Base-by-base conservation (phyloP, 2,888 invertebrate species). In the Hydrotaea cyrtoneurina region DNA sequence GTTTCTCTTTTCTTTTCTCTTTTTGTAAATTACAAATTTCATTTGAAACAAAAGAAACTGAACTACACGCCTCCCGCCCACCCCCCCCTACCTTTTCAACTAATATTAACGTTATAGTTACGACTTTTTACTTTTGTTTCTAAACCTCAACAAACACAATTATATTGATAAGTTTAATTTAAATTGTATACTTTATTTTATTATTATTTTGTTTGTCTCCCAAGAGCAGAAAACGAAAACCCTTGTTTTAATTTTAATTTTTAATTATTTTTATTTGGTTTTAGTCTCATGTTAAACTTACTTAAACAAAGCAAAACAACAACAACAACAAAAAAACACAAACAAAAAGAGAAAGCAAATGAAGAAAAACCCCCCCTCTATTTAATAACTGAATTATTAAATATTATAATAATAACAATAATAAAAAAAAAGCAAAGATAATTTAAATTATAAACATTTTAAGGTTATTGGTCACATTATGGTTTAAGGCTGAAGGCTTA, bases 331-430 rank as follows among this genome's bases (percentile, higher is more conserved):
- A 75, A 62, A 62, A 72, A 19, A 36, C 3, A n/a, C 31, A 31
- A 23, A 75, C 15, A 71, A 76, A 83, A 80, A 80, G 50, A 55
- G 21, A 26, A 50, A 50, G 81, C 75, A 78, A 75, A 23, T 73
- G 46, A 78, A 71, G 78, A 59, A 15, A 46, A 17, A 39, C 31
- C 31, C 31, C 31, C 31, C 31, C 31, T 7, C 13, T 21, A 69
- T 69, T 69, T 69, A 69, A 69, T 69, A 69, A 69, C 21, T 43
- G 69, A 69, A 69, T 69, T 69, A 69, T 69, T 69, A 69, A 69
- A 69, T 69, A 43, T 17, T 69, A 69, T 39, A 46, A 62, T 36
- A 53, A 64, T 19, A 77, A 80, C 69, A 82, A 79, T 57, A 74
- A 23, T 50, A 31, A 62, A 19, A 62, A 26, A 26, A 59, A 11